A percentile compares a stretch with the other conserved stretches of the same genome.
phyloP scores from a whole-genome alignment of 2,888 invertebrate genomes.

The Spodoptera exigua region DNA sequence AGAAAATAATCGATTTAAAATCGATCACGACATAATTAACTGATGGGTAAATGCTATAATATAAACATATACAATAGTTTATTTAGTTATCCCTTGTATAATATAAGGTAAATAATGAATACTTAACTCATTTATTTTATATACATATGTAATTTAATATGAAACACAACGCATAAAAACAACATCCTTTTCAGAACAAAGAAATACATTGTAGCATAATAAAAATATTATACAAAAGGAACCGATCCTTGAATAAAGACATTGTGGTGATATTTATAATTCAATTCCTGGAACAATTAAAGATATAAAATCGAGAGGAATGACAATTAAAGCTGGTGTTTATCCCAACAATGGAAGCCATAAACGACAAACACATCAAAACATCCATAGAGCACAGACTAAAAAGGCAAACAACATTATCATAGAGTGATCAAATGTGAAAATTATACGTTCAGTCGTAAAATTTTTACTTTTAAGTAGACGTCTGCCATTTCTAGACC shows the following conservation, averaged over 20 bases:
- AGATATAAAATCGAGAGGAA: slow-evolving; percentile 8
- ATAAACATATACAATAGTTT: too few species aligned
- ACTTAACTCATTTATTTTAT: too few species aligned
- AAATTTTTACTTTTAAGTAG: slow-evolving; percentile 33
- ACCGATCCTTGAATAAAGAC: slow-evolving; percentile 9
- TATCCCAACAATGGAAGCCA: slow-evolving; percentile 3
- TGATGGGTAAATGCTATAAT: too few species aligned
- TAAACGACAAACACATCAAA: slow-evolving; percentile 22
- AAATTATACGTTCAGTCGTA: slow-evolving; percentile 44
- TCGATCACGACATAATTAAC: too few species aligned
- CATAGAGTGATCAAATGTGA: slow-evolving; percentile 44
- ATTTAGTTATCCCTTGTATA: too few species aligned
- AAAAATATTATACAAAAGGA: too few species aligned
- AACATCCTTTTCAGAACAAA: too few species aligned
- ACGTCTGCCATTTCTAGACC: slow-evolving; percentile 38
- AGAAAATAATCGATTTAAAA: too few species aligned
- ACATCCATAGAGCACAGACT: slow-evolving; percentile 21
- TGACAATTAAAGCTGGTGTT: slow-evolving; percentile 16
- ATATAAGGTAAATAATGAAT: too few species aligned
- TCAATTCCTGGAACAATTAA: slow-evolving; percentile 8
- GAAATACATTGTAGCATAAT: too few species aligned
- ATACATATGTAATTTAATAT: too few species aligned
- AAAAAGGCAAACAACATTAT: slow-evolving; percentile 34
- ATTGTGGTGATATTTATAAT: slow-evolving; percentile 1
- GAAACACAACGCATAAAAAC: too few species aligned